Conservation (phyloP, 2,888 invertebrate genomes). For the Nowickia ferox region DNA sequence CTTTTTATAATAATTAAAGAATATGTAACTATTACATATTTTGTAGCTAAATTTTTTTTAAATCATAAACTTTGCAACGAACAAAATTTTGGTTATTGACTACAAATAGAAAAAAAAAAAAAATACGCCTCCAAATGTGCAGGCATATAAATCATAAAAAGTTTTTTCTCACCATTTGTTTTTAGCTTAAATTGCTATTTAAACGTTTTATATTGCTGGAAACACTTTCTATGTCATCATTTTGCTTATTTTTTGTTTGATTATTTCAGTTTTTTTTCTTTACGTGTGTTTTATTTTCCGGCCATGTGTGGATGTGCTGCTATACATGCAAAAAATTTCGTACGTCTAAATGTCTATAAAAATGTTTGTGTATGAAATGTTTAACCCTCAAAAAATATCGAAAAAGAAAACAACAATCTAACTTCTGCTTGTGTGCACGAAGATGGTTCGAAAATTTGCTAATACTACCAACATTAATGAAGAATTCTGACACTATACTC, state of each 20-base stretch:
- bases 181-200: conserved; percentile 59
- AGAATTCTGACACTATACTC: background rate
- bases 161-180: conserved; percentile 40
- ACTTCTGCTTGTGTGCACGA: background rate
- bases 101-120: background rate
- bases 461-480: no score
- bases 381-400: conserved; percentile 33
- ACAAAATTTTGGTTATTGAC: background rate
- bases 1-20: background rate
- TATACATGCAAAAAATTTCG: conserved; percentile 3
- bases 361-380: conserved; percentile 28
- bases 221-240: conserved; percentile 46
- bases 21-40: background rate
- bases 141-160: conserved; percentile 41
- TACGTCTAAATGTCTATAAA: conserved; percentile 34
- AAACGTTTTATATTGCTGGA: conserved; percentile 62
- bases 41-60: background rate
- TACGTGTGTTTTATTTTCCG: conserved; percentile 51
- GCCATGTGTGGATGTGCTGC: conserved; percentile 49
- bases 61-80: background rate
- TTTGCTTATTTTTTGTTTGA: background rate
- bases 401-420: background rate
- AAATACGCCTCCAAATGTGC: background rate
- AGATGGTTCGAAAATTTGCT: background rate
- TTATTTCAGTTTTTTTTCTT: background rate